Evolutionary conservation across 2,113 vertebrate genomes (phyloP).

Genomic region (Proterorhinus semilunaris): DNA sequence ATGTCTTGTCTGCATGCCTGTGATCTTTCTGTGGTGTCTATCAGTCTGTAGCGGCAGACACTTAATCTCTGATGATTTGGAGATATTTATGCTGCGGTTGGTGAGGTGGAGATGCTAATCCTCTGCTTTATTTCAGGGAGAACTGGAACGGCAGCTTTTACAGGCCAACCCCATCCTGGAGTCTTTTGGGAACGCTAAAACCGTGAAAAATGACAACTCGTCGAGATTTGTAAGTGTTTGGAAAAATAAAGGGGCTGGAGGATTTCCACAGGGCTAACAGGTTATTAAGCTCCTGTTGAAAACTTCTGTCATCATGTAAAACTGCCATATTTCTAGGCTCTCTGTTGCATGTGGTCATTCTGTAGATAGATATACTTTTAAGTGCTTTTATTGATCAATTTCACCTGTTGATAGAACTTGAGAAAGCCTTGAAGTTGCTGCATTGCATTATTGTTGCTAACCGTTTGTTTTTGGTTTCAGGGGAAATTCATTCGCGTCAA

Average conservation of each 20-base stretch:
- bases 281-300: background rate
- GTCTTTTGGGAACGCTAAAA: conserved; percentile 97
- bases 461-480: conserved; percentile 64
- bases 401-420: too few relatives aligned
- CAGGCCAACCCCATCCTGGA: conserved; percentile 98
- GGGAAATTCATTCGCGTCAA: conserved; percentile 99
- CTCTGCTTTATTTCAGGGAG: conserved; percentile 79
- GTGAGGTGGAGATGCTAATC: background rate
- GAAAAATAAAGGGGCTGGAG: background rate
- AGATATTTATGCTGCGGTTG: background rate
- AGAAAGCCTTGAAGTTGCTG: too few relatives aligned
- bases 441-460: background rate
- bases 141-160: conserved; percentile 94
- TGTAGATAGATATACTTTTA: background rate
- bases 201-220: conserved; percentile 99
- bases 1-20: conserved; percentile 45
- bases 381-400: background rate
- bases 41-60: background rate
- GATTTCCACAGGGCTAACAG: background rate
- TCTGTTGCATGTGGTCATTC: conserved; percentile 9
- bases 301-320: background rate
- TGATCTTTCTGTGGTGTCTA: conserved; percentile 5
- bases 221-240: conserved; percentile 94
- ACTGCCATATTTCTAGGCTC: conserved; percentile 13
- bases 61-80: background rate